Percentiles rank a stretch among this genome's conserved stretches.
Evolutionary conservation across 2,888 invertebrate species (phyloP).

Genomic region (Chrysolina americana): DNA sequence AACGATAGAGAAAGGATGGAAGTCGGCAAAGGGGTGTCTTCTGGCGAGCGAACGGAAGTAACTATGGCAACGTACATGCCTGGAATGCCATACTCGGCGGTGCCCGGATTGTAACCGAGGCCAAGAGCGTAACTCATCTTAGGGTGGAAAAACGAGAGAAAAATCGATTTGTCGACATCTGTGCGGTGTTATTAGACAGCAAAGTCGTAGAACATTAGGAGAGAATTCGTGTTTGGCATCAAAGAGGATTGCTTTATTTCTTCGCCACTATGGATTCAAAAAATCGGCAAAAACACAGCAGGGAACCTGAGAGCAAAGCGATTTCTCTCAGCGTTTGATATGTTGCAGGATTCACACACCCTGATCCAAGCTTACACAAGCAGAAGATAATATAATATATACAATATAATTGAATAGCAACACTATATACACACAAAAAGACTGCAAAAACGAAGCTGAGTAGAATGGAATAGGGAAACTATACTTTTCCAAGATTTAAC

Average conservation of each 20-base stretch:
- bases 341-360: no score
- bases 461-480: no score
- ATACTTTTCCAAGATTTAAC: no score
- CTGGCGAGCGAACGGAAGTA: slow-evolving; percentile 50
- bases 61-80: slow-evolving; percentile 61
- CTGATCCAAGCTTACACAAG: no score
- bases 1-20: slow-evolving; percentile 31
- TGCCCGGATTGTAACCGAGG: slow-evolving; percentile 51
- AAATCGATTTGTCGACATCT: slow-evolving; percentile 17
- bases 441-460: no score
- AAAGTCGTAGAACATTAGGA: background rate
- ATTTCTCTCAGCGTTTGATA: no score
- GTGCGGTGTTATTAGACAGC: slow-evolving; percentile 12
- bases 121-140: slow-evolving; percentile 25
- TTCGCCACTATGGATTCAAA: no score
- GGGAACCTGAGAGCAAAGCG: no score
- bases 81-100: slow-evolving; percentile 61
- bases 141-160: slow-evolving; percentile 24
- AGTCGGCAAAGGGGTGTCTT: slow-evolving; percentile 43
- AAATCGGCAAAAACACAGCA: no score
- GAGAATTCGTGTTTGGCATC: slow-evolving; percentile 9
- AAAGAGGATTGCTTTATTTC: background rate
- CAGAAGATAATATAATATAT: no score
- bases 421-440: no score
- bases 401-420: no score